Percentiles rank a stretch among this genome's conserved stretches.
These are phyloP conservation scores for Aselliscus stoliczkanus DNA, from an alignment of 2,797 vertebrate species.

Conservation along the genomic window DNA sequence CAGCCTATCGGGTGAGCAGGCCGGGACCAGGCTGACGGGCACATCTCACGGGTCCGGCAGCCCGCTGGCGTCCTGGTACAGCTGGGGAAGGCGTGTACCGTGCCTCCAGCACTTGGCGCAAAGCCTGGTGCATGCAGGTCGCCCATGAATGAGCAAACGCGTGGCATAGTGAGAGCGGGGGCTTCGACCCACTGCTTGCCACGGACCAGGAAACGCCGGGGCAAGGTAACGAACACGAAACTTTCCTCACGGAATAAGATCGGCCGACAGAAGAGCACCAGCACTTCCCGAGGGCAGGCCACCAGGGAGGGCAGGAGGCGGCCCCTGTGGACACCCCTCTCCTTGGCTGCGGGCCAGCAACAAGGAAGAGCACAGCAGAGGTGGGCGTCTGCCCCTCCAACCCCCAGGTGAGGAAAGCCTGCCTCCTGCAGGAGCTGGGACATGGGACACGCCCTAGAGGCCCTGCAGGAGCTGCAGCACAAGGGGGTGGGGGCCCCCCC, in stretches of 20 bases:
- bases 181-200: not conserved
- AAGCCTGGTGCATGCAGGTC: not conserved
- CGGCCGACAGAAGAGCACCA: not conserved
- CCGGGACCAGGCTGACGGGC: not conserved
- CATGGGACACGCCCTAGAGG: fast-evolving
- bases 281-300: not conserved
- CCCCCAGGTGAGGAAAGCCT: not conserved
- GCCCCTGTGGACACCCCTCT: not conserved
- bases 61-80: fast-evolving
- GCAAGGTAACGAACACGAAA: not conserved
- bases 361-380: not conserved
- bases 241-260: fast-evolving
- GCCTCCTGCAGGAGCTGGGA: not conserved
- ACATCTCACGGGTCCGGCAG: not conserved
- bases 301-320: not conserved
- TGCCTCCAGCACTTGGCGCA: not conserved
- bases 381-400: not conserved
- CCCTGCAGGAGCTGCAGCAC: fast-evolving
- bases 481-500: not conserved
- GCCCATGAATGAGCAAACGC: not conserved
- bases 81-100: fast-evolving
- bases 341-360: not conserved
- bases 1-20: fast-evolving
- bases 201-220: not conserved
- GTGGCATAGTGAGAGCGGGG: not conserved